A percentile compares a stretch with the other conserved stretches of the same genome.
Conservation (phyloP, 2,113 vertebrate species). For the Sturnira hondurensis region DNA sequence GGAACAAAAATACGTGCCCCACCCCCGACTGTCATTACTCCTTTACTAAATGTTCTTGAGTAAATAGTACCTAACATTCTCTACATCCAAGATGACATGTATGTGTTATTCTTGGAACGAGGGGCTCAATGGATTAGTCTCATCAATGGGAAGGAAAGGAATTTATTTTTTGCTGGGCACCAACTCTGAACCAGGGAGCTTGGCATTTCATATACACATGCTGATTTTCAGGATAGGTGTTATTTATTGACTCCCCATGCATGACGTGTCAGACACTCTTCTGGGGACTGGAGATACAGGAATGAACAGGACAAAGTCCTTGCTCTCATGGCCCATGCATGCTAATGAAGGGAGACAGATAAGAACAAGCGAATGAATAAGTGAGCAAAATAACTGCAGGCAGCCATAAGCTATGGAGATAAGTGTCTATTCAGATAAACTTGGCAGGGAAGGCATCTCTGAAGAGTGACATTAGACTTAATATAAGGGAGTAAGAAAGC, state of each 20-base stretch:
- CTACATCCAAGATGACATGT: not conserved
- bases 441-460: not conserved
- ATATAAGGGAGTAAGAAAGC: not conserved
- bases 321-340: not conserved
- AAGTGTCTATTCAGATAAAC: not conserved
- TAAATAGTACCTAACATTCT: not conserved
- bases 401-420: not conserved
- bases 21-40: not conserved
- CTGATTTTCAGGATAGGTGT: not conserved
- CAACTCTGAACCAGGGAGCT: not conserved
- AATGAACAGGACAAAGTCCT: conserved; percentile 33
- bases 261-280: not conserved
- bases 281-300: not conserved
- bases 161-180: not conserved
- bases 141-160: not conserved
- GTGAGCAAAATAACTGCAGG: not conserved
- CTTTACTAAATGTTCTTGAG: not conserved
- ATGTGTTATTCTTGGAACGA: not conserved
- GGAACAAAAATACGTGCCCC: not conserved
- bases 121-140: not conserved
- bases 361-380: conserved; percentile 21
- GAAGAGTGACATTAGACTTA: not conserved
- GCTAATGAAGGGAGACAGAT: not conserved
- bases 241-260: not conserved
- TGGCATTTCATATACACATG: not conserved